These are phyloP conservation scores for Scomberomorus guttatus DNA, from an alignment of 2,797 vertebrate species.

Conservation along the genomic window DNA sequence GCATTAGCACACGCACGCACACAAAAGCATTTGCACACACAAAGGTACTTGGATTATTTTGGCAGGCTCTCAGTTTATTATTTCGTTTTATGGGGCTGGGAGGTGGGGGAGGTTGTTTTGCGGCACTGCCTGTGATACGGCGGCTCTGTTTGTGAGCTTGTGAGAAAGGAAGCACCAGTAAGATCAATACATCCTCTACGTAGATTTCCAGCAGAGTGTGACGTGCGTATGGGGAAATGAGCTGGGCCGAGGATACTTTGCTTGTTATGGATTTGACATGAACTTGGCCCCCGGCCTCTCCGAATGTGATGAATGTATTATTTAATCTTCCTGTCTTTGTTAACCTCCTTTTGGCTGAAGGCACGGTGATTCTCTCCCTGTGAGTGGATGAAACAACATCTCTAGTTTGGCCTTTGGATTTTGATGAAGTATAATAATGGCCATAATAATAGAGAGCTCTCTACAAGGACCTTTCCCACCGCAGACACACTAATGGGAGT, in stretches of 20 bases:
- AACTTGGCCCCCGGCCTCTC: constrained; percentile 92
- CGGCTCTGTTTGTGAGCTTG: constrained; percentile 89
- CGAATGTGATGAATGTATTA: constrained; percentile 98
- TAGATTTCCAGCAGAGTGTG: constrained; percentile 94
- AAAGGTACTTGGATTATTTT: constrained; percentile 80
- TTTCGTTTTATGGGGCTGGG: constrained; percentile 84
- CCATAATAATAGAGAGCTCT: constrained; percentile 87
- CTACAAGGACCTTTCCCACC: constrained; percentile 75
- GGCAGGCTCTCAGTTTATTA: constrained; percentile 85
- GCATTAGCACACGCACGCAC: constrained; percentile 68
- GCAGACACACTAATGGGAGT: constrained; percentile 64
- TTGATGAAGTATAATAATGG: constrained; percentile 91
- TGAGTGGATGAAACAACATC: constrained; percentile 86
- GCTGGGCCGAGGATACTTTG: constrained; percentile 92
- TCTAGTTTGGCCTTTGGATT: constrained; percentile 83
- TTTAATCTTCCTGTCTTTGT: constrained; percentile 99
- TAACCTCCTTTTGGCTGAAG: constrained; percentile 90
- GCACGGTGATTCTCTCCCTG: constrained; percentile 85
- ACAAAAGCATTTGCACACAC: constrained; percentile 70
- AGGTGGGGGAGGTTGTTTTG: constrained; percentile 79
- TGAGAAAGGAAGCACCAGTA: constrained; percentile 98
- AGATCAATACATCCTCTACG: constrained; percentile 97
- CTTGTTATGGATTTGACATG: constrained; percentile 97
- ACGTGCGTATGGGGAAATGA: constrained; percentile 93
- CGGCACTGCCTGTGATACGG: constrained; percentile 76